Conservation (phyloP, 2,113 vertebrate genomes). For the Craseonycteris thonglongyai region DNA sequence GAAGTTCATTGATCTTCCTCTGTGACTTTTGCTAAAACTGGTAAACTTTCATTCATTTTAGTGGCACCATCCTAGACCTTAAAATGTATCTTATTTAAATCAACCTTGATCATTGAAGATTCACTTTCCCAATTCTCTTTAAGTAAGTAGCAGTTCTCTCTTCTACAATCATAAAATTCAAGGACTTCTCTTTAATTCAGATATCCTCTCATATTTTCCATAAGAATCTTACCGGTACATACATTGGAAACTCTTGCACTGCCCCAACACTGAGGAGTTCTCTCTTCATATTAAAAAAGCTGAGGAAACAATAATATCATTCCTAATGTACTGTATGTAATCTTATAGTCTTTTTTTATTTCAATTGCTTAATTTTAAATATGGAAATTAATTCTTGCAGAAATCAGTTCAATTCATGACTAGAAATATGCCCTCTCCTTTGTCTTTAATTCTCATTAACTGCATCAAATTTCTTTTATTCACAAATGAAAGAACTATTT, state of each 20-base stretch:
- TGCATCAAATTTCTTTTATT: constrained; percentile 5
- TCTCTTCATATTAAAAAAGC: constrained; percentile 34
- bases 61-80: background rate
- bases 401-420: background rate
- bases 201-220: background rate
- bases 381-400: background rate
- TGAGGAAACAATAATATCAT: constrained; percentile 22
- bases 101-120: background rate
- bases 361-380: constrained; percentile 34
- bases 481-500: constrained; percentile 9
- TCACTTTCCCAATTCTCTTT: background rate
- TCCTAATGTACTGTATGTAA: background rate
- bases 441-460: constrained; percentile 18
- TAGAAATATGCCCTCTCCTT: background rate
- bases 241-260: background rate
- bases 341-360: background rate
- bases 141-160: background rate
- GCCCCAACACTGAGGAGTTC: background rate
- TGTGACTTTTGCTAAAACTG: background rate
- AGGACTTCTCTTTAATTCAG: constrained; percentile 33
- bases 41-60: background rate
- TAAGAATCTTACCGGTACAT: constrained; percentile 21
- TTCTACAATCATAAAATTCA: background rate
- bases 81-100: background rate
- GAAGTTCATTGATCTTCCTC: background rate